Percentiles rank a stretch among this genome's conserved stretches.
These are phyloP conservation scores for Ceratina australensis DNA, from an alignment of 1,140 invertebrate genomes.

Conservation along the genomic window DNA sequence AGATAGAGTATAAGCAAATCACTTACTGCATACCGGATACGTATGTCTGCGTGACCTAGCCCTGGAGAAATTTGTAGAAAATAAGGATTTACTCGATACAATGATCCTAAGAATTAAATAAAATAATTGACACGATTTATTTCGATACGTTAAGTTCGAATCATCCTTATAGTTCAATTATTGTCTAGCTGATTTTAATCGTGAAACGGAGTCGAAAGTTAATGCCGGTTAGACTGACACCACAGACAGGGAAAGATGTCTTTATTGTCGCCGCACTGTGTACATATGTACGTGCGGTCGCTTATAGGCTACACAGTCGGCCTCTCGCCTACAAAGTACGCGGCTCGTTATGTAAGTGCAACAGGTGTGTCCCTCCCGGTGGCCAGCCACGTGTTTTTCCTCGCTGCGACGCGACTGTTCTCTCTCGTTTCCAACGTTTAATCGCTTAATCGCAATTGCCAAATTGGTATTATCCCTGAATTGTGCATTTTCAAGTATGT, in stretches of 20 bases:
- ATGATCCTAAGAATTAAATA: no score
- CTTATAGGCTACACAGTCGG: constrained; percentile 32
- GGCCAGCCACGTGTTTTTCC: constrained; percentile 43
- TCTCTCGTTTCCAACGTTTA: constrained; percentile 18
- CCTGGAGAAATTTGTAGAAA: no score
- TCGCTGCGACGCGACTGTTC: neutral
- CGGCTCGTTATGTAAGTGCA: constrained; percentile 74
- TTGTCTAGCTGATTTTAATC: neutral
- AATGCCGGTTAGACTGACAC: constrained; percentile 39
- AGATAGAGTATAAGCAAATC: no score
- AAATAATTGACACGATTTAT: no score
- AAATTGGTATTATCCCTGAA: no score
- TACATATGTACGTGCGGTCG: constrained; percentile 8
- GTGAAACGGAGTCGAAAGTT: constrained; percentile 43
- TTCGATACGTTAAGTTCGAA: no score
- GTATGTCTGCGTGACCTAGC: no score
- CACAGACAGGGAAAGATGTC: constrained; percentile 52
- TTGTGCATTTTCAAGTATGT: no score
- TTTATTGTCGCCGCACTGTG: constrained; percentile 57
- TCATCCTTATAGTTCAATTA: no score
- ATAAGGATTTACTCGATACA: no score
- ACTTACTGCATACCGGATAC: no score
- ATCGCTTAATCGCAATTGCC: constrained; percentile 10
- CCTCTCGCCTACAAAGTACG: constrained; percentile 66
- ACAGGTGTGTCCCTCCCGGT: constrained; percentile 61